phyloP scores from a whole-genome alignment of 2,113 vertebrate species.

The Oncorhynchus nerka region DNA sequence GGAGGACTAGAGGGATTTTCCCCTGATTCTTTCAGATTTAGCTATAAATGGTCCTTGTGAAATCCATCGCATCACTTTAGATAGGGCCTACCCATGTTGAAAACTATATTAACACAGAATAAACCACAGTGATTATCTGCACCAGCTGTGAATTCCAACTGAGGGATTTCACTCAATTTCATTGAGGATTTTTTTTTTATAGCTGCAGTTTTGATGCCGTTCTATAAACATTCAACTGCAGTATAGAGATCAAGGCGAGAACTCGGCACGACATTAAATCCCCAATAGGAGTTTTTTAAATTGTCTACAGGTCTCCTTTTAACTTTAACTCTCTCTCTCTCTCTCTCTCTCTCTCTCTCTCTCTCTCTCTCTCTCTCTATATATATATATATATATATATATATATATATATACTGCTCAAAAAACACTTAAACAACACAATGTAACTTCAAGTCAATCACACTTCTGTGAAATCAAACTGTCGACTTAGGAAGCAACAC shows the following conservation, averaged over 20 bases:
- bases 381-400: too few relatives aligned
- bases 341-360: slow-evolving; percentile 1
- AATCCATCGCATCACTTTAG: slow-evolving; percentile 21
- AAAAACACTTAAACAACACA: too few relatives aligned
- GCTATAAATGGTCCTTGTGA: slow-evolving; percentile 46
- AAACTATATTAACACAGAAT: not conserved
- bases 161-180: slow-evolving; percentile 12
- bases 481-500: too few relatives aligned
- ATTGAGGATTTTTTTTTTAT: slow-evolving; percentile 8
- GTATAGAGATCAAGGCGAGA: not conserved
- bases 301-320: not conserved
- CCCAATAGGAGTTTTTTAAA: not conserved
- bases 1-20: slow-evolving; percentile 48
- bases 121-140: slow-evolving; percentile 5
- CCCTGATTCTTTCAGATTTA: slow-evolving; percentile 44
- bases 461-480: too few relatives aligned
- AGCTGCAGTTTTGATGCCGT: not conserved
- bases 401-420: too few relatives aligned
- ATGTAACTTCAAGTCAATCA: too few relatives aligned
- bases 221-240: not conserved
- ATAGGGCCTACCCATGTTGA: not conserved
- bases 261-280: not conserved
- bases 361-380: slow-evolving; percentile 2
- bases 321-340: not conserved
- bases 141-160: slow-evolving; percentile 16